Evolutionary conservation across 92 coral and sea anemone species (phyloP).

Genomic region (Metridium senile): DNA sequence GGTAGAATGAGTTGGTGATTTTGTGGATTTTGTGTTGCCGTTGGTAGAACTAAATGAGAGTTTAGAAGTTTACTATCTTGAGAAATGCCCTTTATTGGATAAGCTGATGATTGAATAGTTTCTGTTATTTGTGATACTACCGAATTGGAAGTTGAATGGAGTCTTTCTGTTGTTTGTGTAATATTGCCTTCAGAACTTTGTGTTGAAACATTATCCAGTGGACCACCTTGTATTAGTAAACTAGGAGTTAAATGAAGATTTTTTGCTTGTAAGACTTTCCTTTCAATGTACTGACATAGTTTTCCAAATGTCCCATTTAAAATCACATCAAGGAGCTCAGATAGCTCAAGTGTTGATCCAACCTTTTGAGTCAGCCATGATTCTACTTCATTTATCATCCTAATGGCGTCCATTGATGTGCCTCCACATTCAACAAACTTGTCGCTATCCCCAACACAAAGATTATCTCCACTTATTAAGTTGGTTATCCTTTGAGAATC

Average conservation of each 20-base stretch:
- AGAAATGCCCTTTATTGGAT: background rate
- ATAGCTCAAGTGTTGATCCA: conserved; percentile 26
- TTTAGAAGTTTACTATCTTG: background rate
- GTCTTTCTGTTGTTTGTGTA: no score
- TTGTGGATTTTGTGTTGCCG: no score
- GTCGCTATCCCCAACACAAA: conserved; percentile 34
- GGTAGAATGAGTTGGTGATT: no score
- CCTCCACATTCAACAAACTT: conserved; percentile 83
- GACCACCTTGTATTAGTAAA: no score
- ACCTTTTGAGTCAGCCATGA: conserved; percentile 44
- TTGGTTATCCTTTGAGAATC: background rate
- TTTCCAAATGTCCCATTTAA: conserved; percentile 67
- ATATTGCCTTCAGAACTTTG: no score
- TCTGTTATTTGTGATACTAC: background rate
- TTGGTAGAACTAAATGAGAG: no score
- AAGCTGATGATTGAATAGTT: background rate
- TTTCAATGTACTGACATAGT: conserved; percentile 62
- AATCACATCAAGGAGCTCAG: conserved; percentile 72
- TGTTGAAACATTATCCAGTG: no score
- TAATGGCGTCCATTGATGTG: conserved; percentile 74
- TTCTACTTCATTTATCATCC: conserved; percentile 69
- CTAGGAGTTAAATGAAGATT: no score
- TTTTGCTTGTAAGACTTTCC: background rate
- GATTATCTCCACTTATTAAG: background rate
- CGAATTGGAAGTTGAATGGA: background rate